Evolutionary conservation across 2,113 vertebrate genomes (phyloP), one percentile per base, ranked within the genome.

Genomic region (Cephalopterus ornatus): DNA sequence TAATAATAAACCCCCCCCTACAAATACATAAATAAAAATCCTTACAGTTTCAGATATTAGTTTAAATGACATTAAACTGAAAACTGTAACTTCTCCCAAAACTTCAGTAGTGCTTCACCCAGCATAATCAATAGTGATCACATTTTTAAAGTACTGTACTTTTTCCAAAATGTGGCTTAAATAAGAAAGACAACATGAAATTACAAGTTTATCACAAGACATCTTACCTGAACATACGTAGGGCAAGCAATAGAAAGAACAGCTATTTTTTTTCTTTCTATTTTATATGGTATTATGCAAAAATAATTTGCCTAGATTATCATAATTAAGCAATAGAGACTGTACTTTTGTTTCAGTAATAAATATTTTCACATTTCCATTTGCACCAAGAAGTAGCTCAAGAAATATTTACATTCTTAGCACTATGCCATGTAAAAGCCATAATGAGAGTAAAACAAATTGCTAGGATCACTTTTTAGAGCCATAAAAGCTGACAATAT

Each of bases 301-400:
- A 50, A 96, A 75, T 33, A 79, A 71, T 94, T 92, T 90, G 35
- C 55, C 68, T 88, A 71, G 52, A 91, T 93, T 95, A 94, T 68
- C 72, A 86, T 83, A 92, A 94, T 93, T 75, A 92, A 92, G 65
- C 55, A 90, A 86, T 65, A 67, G 9, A 89, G 78, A 86, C 78
- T 24, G 22, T 75, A 72, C 61, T 95, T 92, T 91, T 71, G 28
- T 90, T 96, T 91, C 65, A 94, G 32, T 61, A 91, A 93, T 91
- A 95, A 84, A 87, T 94, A 86, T 88, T 92, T 92, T 87, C 62
- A 73, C 46, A 62, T 94, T 94, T 95, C 39, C 76, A 93, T 92
- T 95, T 93, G 71, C 49, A 93, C 76, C 63, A 66, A 55, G 71
- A 88, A 86, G 63, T 46, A 75, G 55, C 39, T 88, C 42, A 74